Evolutionary conservation across 2,888 invertebrate genomes (phyloP).

Genomic region (Cremastinae sp.): DNA sequence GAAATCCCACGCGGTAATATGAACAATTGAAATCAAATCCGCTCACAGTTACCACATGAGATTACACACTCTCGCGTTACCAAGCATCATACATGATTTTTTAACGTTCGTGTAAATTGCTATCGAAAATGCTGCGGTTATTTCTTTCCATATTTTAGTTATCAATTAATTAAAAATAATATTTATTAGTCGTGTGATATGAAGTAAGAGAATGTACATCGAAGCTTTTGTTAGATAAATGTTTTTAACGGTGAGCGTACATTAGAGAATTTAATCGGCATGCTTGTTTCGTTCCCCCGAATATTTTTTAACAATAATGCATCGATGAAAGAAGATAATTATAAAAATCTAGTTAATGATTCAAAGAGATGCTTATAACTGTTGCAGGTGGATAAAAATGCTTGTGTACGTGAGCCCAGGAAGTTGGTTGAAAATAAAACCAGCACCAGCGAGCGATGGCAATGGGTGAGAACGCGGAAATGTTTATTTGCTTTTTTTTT

Average conservation of each 20-base stretch:
- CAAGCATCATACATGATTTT: constrained; percentile 65
- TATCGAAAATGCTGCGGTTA: constrained; percentile 26
- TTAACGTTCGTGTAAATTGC: constrained; percentile 41
- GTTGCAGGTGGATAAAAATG: not conserved
- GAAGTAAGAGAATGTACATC: constrained; percentile 11
- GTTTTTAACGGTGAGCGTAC: constrained; percentile 40
- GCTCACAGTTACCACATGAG: constrained; percentile 99
- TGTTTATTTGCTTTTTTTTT: constrained; percentile 66
- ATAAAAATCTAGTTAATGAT: no score
- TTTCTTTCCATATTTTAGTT: constrained; percentile 31
- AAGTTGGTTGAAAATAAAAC: constrained; percentile 64
- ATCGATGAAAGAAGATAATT: no score
- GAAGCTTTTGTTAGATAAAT: constrained; percentile 54
- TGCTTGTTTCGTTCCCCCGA: not conserved
- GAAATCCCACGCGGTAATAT: constrained; percentile 94
- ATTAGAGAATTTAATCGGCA: not conserved
- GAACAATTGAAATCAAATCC: constrained; percentile 82
- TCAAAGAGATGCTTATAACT: no score
- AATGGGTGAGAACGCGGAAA: constrained; percentile 75
- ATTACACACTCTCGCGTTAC: constrained; percentile 86
- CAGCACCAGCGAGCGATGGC: constrained; percentile 76
- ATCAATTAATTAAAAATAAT: constrained; percentile 25
- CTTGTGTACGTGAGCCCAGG: constrained; percentile 2
- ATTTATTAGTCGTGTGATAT: constrained; percentile 7
- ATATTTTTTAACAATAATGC: not conserved